Evolutionary conservation across 30 jellyfish, hydroid and myxozoan species (phyloP), one percentile per base, ranked within the genome.

Genomic region (Turritopsis dohrnii): DNA sequence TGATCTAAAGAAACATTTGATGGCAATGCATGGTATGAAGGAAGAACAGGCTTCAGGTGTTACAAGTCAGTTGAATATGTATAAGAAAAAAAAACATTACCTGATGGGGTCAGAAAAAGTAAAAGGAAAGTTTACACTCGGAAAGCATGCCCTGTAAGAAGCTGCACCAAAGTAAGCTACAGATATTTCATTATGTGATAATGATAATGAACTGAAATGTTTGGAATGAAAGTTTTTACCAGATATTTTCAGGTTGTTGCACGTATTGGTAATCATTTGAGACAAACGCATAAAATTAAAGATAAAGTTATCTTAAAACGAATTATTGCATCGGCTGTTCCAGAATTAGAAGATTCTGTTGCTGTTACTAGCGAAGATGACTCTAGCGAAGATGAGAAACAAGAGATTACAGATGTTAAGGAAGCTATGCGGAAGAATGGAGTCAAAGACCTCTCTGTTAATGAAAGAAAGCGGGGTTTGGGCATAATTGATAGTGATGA

Each of bases 181-280:
- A 21, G 76, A 41, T 41, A 41, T 41, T 41, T 41, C 60, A 41
- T 41, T 41, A 13, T 41, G 60, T 41, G 60, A 41, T 41, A 41
- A 41, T 41, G 60, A 41, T 41, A 41, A 41, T 41, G 5, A 41
- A 41, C 60, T 41, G 13, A 41, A 41, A 41, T 41, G 60, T 41
- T 41, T 41, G 60, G 13, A 41, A 41, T 41, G 60, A 41, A 41
- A 41, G 60, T 41, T 41, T 41, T 41, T 41, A 41, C 60, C 60
- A 41, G 60, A 41, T 41, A 41, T 66, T 66, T 66, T 66, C 29
- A 66, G 76, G 76, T 66, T 66, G 76, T 66, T 21, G 27, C 76
- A 21, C 76, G 76, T 66, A 21, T 66, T 66, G 76, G 29, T 66
- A 66, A 66, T 66, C 76, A 66, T 26, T 66, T 66, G 76, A 21